These are phyloP conservation scores for Thymallus thymallus DNA, from an alignment of 2,113 vertebrate genomes.

Conservation along the genomic window DNA sequence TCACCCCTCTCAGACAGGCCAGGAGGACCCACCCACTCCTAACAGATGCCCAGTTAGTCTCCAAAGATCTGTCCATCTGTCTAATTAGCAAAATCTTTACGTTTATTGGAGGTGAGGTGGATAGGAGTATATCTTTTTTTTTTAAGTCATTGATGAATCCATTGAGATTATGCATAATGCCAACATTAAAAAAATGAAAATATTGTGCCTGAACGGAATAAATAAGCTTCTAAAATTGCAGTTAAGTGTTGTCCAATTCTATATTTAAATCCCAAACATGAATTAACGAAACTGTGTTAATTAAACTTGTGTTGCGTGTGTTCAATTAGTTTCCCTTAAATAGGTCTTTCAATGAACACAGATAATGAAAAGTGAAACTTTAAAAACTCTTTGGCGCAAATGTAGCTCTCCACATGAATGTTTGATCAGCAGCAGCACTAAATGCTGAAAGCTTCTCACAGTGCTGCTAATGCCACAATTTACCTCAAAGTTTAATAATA, in stretches of 20 bases:
- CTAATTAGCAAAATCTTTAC: conserved; percentile 22
- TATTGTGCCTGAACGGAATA: no score
- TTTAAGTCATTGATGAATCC: no score
- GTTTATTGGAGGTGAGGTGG: conserved; percentile 60
- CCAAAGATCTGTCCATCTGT: conserved; percentile 9
- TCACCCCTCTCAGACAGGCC: conserved; percentile 33
- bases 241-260: no score
- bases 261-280: no score
- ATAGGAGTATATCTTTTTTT: conserved; percentile 53
- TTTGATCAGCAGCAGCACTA: conserved; percentile 81
- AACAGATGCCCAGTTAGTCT: conserved; percentile 49
- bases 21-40: conserved; percentile 12
- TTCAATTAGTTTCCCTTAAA: no score
- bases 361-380: no score
- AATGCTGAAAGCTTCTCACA: conserved; percentile 81
- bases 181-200: no score
- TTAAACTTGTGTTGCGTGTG: no score
- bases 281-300: no score
- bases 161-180: no score
- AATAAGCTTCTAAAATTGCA: no score
- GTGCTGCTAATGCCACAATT: conserved; percentile 74
- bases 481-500: conserved; percentile 91
- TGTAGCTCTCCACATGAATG: conserved; percentile 87
- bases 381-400: conserved; percentile 28
- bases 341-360: no score